A percentile compares a stretch with the other conserved stretches of the same genome.
Evolutionary conservation across 2,113 vertebrate species (phyloP).

Genomic region (Cnemophilus loriae): DNA sequence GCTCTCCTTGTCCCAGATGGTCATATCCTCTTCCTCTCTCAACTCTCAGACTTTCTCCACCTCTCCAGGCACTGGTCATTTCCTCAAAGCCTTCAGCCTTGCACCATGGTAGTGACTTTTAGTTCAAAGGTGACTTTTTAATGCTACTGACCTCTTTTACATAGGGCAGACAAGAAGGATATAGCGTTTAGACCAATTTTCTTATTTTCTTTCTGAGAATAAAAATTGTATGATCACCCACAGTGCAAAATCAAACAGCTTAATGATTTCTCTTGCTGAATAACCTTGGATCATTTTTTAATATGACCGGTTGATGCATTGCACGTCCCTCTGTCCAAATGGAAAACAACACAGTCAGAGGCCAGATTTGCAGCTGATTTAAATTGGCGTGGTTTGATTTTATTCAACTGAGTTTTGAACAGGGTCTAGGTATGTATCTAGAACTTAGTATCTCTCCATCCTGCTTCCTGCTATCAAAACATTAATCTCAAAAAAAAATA

Average conservation of each 20-base stretch:
- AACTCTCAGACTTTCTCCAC: neutral
- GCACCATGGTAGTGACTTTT: neutral
- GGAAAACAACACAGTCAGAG: neutral
- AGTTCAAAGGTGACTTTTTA: neutral
- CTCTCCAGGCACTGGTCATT: neutral
- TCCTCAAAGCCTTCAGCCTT: neutral
- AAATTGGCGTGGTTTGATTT: neutral
- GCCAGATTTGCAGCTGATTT: constrained; percentile 6
- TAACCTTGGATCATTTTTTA: neutral
- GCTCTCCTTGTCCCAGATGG: neutral
- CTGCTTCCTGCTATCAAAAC: neutral
- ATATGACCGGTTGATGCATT: neutral
- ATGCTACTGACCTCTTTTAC: neutral
- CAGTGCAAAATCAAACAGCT: neutral
- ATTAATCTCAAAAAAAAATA: neutral
- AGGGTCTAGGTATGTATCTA: neutral
- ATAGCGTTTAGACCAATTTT: neutral
- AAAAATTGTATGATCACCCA: neutral
- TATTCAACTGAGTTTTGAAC: neutral
- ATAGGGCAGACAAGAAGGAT: neutral
- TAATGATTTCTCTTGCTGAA: constrained; percentile 6
- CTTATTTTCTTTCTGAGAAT: neutral
- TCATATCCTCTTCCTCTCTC: neutral
- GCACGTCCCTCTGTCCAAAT: neutral
- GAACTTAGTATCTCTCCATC: neutral